A percentile compares a stretch with the other conserved stretches of the same genome.
Conservation (phyloP, 2,888 invertebrate genomes). For the Diloba caeruleocephala region DNA sequence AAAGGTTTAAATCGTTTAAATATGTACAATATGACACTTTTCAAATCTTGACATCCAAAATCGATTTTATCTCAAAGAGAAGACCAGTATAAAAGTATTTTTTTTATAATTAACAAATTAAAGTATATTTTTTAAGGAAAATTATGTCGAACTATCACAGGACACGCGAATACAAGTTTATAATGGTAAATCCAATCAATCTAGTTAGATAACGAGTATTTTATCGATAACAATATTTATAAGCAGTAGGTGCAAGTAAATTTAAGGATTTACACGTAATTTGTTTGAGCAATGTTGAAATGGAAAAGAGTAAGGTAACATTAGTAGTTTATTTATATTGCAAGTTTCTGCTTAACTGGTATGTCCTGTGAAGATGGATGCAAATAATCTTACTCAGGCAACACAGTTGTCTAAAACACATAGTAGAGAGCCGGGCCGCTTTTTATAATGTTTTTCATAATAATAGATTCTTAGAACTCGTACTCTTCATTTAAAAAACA, state of each 20-base stretch:
- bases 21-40: constrained; percentile 9
- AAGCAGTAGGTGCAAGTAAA: constrained; percentile 55
- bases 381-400: no score
- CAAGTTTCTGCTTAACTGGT: no score
- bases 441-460: no score
- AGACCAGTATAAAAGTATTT: constrained; percentile 6
- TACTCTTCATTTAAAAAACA: no score
- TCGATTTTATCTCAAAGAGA: constrained; percentile 19
- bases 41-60: constrained; percentile 23
- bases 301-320: constrained; percentile 38
- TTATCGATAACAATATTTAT: constrained; percentile 58
- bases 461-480: no score
- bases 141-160: constrained; percentile 72
- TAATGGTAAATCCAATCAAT: constrained; percentile 72
- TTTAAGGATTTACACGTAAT: constrained; percentile 40
- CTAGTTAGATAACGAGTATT: constrained; percentile 53
- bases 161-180: constrained; percentile 77
- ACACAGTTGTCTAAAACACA: no score
- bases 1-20: background rate
- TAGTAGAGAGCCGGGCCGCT: no score
- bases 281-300: constrained; percentile 17
- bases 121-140: constrained; percentile 6
- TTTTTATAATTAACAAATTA: constrained; percentile 4
- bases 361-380: no score
- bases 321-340: no score